A percentile compares a stretch with the other conserved stretches of the same genome.
Conservation (phyloP, 2,113 vertebrate species). For the Herpetotheres cachinnans region DNA sequence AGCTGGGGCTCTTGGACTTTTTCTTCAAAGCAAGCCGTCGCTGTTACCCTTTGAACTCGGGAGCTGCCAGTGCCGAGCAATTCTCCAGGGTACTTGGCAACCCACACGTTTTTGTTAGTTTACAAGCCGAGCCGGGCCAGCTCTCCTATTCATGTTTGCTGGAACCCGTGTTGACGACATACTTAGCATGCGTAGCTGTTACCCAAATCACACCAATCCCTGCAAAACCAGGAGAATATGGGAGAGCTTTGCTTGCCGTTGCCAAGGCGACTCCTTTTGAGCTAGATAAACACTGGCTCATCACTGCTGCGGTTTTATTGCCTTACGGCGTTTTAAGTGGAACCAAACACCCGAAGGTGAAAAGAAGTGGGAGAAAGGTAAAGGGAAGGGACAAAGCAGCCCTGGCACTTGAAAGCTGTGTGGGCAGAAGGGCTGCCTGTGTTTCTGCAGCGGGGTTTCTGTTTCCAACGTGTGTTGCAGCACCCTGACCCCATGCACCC, state of each 20-base stretch:
- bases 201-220: neutral
- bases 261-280: slow-evolving; percentile 13
- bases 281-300: neutral
- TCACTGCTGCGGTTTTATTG: neutral
- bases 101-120: neutral
- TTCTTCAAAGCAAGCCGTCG: rapidly evolving
- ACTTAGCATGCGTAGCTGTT: slow-evolving; percentile 12
- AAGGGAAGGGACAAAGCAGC: neutral
- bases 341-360: neutral
- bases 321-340: neutral
- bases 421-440: neutral
- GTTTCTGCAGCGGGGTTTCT: neutral
- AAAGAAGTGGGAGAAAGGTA: neutral
- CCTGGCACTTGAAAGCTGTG: neutral
- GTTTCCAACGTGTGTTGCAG: neutral
- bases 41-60: neutral
- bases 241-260: slow-evolving; percentile 13
- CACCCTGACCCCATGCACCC: too few relatives aligned
- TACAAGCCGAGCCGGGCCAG: neutral
- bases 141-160: neutral
- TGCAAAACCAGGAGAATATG: neutral
- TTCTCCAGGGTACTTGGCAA: neutral
- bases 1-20: neutral
- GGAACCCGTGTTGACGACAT: neutral
- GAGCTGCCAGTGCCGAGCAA: neutral